These are phyloP conservation scores for Phrynocephalus forsythii DNA, from an alignment of 2,797 vertebrate species.

Conservation along the genomic window DNA sequence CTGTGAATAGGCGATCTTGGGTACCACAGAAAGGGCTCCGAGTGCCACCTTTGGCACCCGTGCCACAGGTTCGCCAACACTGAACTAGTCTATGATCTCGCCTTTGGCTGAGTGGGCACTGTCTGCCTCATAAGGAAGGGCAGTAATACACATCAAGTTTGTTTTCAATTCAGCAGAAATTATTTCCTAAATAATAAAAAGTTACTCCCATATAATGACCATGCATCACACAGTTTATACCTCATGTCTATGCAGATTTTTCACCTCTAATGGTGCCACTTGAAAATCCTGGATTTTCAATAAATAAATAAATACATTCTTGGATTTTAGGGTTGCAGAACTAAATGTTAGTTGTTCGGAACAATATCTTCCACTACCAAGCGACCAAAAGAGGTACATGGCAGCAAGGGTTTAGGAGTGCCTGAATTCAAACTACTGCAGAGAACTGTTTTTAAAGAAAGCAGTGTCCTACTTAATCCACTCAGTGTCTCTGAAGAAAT, in stretches of 20 bases:
- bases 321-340: too few species aligned
- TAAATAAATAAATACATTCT: background rate
- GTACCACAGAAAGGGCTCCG: too few species aligned
- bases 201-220: background rate
- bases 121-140: too few species aligned
- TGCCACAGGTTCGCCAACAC: too few species aligned
- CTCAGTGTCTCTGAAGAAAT: background rate
- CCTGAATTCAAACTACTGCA: background rate
- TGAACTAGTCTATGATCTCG: too few species aligned
- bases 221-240: too few species aligned
- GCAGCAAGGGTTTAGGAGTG: background rate
- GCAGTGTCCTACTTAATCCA: background rate
- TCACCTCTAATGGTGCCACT: background rate
- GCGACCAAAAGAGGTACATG: background rate
- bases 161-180: too few species aligned
- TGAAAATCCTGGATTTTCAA: background rate
- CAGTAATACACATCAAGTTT: too few species aligned
- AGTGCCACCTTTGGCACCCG: too few species aligned
- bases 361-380: background rate
- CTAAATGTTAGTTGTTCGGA: background rate
- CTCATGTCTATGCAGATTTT: background rate
- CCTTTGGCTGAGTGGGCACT: too few species aligned
- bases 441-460: background rate
- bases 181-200: too few species aligned
- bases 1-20: too few species aligned